A percentile compares a stretch with the other conserved stretches of the same genome.
Conservation (phyloP, 2,113 vertebrate genomes). For the Oryzias curvinotus region DNA sequence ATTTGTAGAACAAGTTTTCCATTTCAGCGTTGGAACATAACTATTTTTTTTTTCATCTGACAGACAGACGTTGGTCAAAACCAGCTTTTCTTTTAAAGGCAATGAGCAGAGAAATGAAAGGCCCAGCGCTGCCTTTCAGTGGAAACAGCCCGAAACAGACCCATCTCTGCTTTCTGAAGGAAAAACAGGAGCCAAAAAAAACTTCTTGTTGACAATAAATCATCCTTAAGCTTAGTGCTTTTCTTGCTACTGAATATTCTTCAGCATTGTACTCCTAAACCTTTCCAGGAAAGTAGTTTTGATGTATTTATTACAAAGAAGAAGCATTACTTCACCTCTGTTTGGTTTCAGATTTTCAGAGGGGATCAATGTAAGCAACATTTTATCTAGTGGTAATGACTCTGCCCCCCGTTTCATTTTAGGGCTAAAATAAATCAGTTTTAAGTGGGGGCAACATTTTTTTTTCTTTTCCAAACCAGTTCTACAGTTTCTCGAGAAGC, state of each 20-base stretch:
- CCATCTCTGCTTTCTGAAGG: constrained; percentile 51
- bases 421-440: too few species aligned
- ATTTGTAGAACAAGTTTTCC: constrained; percentile 57
- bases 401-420: constrained; percentile 6
- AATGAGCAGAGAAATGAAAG: constrained; percentile 61
- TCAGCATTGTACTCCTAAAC: constrained; percentile 38
- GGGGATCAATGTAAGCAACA: constrained; percentile 22
- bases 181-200: constrained; percentile 61
- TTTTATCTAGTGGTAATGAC: constrained; percentile 35
- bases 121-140: constrained; percentile 49
- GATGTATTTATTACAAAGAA: constrained; percentile 42
- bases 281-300: constrained; percentile 38
- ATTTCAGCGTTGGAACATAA: constrained; percentile 39
- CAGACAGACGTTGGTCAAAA: constrained; percentile 49
- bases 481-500: too few species aligned
- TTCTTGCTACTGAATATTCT: constrained; percentile 63
- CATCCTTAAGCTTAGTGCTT: constrained; percentile 54
- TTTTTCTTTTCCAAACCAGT: neutral
- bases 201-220: constrained; percentile 72
- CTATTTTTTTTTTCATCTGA: constrained; percentile 35
- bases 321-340: constrained; percentile 51
- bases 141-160: constrained; percentile 63
- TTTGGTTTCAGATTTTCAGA: constrained; percentile 40
- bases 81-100: constrained; percentile 53
- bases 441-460: constrained; percentile 1